phyloP scores from a whole-genome alignment of 2,888 invertebrate genomes.

The Caenorhabditis plicata region DNA sequence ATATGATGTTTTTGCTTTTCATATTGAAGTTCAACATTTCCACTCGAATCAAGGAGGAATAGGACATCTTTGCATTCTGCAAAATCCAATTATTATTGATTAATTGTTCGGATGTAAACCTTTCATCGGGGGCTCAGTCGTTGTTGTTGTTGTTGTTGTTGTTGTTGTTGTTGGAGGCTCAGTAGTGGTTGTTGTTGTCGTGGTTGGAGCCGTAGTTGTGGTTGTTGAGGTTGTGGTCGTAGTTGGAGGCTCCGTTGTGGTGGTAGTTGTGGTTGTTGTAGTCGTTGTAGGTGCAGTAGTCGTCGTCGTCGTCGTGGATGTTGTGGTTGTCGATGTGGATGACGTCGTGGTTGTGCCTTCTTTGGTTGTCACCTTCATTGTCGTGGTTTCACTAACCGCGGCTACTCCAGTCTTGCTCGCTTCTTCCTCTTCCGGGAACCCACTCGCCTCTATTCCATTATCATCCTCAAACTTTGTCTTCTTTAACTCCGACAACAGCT shows the following conservation, averaged over 20 bases:
- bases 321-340: slow-evolving; percentile 2
- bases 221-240: slow-evolving; percentile 3
- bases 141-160: slow-evolving; percentile 10
- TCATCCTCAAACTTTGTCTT: no score
- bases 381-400: background rate
- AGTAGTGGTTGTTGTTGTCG: slow-evolving; percentile 1
- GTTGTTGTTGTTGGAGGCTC: background rate
- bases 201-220: slow-evolving; percentile 4
- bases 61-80: slow-evolving; percentile 39
- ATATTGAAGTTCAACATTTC: slow-evolving; percentile 39
- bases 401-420: slow-evolving; percentile 2
- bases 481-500: no score
- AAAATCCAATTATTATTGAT: no score
- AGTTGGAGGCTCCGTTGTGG: slow-evolving; percentile 2
- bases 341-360: slow-evolving; percentile 7
- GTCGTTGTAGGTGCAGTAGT: no score
- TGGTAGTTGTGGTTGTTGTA: no score
- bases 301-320: slow-evolving; percentile 5
- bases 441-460: background rate
- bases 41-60: slow-evolving; percentile 44
- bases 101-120: slow-evolving; percentile 1
- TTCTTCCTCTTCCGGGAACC: slow-evolving; percentile 3
- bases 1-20: slow-evolving; percentile 41
- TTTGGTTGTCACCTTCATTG: slow-evolving; percentile 5
- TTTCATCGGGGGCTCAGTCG: slow-evolving; percentile 24